These are phyloP conservation scores for Spisula subtruncata DNA, from an alignment of 2,888 invertebrate species.

Conservation along the genomic window DNA sequence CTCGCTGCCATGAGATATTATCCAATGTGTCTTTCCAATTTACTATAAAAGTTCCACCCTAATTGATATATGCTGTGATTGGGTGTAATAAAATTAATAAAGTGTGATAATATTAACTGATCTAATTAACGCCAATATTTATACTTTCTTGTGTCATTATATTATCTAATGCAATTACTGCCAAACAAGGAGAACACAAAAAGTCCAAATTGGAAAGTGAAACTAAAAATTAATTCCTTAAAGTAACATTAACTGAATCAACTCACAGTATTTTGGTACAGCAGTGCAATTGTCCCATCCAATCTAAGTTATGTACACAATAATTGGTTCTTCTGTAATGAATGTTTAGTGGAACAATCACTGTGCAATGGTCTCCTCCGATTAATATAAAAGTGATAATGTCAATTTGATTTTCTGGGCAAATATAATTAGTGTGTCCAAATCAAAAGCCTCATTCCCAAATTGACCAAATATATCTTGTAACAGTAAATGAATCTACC, in stretches of 20 bases:
- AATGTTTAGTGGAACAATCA: not conserved
- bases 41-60: not conserved
- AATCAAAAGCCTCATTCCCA: not conserved
- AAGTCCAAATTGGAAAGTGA: not conserved
- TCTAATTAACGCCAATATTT: too few species aligned
- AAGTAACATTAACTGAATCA: not conserved
- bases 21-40: not conserved
- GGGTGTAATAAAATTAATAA: not conserved
- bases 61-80: not conserved
- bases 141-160: too few species aligned
- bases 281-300: not conserved
- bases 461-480: not conserved
- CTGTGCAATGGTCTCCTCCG: not conserved
- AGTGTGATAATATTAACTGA: not conserved
- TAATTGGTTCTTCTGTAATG: not conserved
- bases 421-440: conserved; percentile 10
- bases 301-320: not conserved
- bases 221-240: not conserved
- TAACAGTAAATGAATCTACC: not conserved
- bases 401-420: conserved; percentile 4
- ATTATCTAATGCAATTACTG: not conserved
- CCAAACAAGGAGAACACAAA: too few species aligned
- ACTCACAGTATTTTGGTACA: not conserved
- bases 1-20: not conserved
- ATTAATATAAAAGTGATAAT: not conserved